Evolutionary conservation across 35 echinoderm and acorn worm species (phyloP).

Genomic region (Lytechinus pictus): DNA sequence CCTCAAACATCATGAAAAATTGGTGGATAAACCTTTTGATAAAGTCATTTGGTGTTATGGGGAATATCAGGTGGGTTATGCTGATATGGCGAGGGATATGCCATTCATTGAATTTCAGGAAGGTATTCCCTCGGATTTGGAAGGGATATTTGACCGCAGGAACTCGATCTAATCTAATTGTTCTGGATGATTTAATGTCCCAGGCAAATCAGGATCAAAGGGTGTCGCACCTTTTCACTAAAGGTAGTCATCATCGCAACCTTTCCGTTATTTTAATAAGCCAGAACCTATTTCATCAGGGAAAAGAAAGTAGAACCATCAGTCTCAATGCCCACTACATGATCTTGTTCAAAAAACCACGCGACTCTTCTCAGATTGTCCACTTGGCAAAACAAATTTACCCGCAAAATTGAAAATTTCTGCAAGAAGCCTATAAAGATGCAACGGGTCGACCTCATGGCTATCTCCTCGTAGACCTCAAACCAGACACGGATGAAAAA

Average conservation of each 20-base stretch:
- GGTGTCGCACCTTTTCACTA: conserved; percentile 67
- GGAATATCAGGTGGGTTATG: no score
- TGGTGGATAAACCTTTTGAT: no score
- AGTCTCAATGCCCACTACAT: conserved; percentile 81
- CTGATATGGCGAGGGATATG: background rate
- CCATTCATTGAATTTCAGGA: conserved; percentile 60
- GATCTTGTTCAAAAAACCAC: conserved; percentile 62
- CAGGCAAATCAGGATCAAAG: conserved; percentile 59
- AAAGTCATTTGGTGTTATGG: no score
- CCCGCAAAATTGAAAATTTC: conserved; percentile 47
- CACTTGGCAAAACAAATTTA: conserved; percentile 73
- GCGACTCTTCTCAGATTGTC: conserved; percentile 36
- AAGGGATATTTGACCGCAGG: conserved; percentile 41
- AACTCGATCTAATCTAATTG: conserved; percentile 66
- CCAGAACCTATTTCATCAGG: conserved; percentile 74
- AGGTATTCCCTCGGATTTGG: conserved; percentile 57
- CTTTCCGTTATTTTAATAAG: conserved; percentile 68
- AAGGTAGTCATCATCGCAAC: conserved; percentile 73
- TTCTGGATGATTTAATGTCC: conserved; percentile 80
- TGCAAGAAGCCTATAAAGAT: conserved; percentile 56
- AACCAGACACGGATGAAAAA: conserved; percentile 52
- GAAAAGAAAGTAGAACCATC: conserved; percentile 77
- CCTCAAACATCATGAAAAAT: no score
- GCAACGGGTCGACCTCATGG: conserved; percentile 55
- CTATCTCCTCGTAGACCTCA: conserved; percentile 65